A percentile compares a stretch with the other conserved stretches of the same genome.
Conservation (phyloP, 1,140 invertebrate species). For the Tachypleus tridentatus region DNA sequence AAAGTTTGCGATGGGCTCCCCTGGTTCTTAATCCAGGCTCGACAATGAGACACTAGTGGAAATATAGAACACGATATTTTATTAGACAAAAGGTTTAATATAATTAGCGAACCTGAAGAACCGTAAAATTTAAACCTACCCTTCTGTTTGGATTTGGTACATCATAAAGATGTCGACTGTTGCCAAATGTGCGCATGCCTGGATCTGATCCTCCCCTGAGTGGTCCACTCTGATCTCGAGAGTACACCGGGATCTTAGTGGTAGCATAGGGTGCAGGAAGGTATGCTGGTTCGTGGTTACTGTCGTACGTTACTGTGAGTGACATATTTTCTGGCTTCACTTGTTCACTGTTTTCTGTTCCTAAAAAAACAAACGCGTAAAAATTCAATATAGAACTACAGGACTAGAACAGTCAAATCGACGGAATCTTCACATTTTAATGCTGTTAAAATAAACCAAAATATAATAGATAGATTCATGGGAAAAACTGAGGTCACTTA, state of each 20-base stretch:
- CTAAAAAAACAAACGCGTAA: slow-evolving; percentile 2
- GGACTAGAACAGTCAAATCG: no score
- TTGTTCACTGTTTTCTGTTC: slow-evolving; percentile 11
- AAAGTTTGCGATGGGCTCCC: no score
- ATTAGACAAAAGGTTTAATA: no score
- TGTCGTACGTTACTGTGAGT: slow-evolving; percentile 14
- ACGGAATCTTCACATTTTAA: no score
- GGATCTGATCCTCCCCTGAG: slow-evolving; percentile 5
- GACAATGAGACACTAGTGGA: no score
- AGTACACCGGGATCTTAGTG: slow-evolving; percentile 7
- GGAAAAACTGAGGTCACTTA: no score
- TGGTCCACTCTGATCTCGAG: slow-evolving; percentile 2
- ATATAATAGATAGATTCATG: no score
- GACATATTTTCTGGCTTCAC: slow-evolving; percentile 14
- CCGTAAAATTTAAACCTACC: slow-evolving; percentile 2
- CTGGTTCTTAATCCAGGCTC: no score
- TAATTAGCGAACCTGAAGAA: no score
- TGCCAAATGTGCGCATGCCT: slow-evolving; percentile 16
- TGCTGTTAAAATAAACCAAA: no score
- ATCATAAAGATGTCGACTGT: slow-evolving; percentile 15
- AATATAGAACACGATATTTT: no score
- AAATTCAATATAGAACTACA: no score
- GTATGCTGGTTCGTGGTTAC: slow-evolving; percentile 13
- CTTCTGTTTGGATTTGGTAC: slow-evolving; percentile 14
- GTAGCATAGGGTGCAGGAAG: slow-evolving; percentile 16